These are phyloP conservation scores for Halcyon smyrnensis DNA, from an alignment of 2,797 vertebrate species.

Conservation along the genomic window DNA sequence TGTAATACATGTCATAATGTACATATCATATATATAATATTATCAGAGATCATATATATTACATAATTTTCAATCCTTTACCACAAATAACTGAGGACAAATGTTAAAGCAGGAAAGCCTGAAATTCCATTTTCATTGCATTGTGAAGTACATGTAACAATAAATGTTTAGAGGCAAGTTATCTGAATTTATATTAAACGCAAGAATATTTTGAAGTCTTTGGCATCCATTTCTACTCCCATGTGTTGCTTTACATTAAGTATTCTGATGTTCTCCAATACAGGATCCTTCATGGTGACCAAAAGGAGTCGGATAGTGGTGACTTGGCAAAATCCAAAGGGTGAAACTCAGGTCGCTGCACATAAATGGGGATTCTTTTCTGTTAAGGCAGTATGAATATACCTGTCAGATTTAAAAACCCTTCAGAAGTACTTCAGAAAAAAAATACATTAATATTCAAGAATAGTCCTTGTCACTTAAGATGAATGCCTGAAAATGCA, in stretches of 20 bases:
- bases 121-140: not conserved
- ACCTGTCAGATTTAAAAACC: not conserved
- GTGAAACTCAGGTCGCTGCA: not conserved
- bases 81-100: not conserved
- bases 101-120: not conserved
- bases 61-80: not conserved
- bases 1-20: not conserved
- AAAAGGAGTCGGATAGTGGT: not conserved
- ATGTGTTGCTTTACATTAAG: not conserved
- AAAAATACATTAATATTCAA: not conserved
- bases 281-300: not conserved
- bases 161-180: not conserved
- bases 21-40: not conserved
- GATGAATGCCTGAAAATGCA: not conserved
- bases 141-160: not conserved
- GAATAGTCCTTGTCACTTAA: not conserved
- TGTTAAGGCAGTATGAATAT: not conserved
- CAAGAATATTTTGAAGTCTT: not conserved
- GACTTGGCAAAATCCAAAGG: not conserved
- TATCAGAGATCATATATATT: not conserved
- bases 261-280: not conserved
- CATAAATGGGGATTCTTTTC: not conserved
- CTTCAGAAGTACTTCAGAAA: not conserved
- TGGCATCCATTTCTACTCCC: not conserved
- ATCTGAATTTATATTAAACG: not conserved